These are phyloP conservation scores for Platichthys flesus DNA, from an alignment of 2,113 vertebrate genomes.

Conservation along the genomic window DNA sequence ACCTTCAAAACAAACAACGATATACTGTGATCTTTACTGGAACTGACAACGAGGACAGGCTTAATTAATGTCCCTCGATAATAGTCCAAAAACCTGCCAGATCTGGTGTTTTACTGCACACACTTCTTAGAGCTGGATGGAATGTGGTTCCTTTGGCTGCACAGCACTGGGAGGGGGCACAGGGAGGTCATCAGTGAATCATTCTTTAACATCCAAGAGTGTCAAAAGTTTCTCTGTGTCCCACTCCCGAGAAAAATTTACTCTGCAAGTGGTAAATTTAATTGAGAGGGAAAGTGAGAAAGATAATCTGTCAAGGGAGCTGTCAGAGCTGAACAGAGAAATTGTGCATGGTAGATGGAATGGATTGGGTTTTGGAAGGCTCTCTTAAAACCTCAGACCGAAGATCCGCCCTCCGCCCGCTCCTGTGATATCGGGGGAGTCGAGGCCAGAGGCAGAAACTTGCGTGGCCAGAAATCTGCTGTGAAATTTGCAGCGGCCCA, in stretches of 20 bases:
- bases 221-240: neutral
- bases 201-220: neutral
- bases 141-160: neutral
- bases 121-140: neutral
- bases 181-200: neutral
- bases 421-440: neutral
- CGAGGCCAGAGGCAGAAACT: neutral
- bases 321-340: neutral
- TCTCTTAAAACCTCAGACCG: no score
- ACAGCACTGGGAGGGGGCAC: neutral
- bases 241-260: neutral
- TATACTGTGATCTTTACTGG: neutral
- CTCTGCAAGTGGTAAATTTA: neutral
- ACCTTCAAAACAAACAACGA: neutral
- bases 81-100: neutral
- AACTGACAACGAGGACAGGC: neutral
- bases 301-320: neutral
- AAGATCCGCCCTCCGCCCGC: no score
- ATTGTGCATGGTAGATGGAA: neutral
- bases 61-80: neutral
- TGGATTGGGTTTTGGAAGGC: no score
- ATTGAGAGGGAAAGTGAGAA: neutral
- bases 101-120: neutral
- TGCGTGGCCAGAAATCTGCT: neutral
- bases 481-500: constrained; percentile 26